These are phyloP conservation scores for Ictalurus punctatus DNA, from an alignment of 2,113 vertebrate species.

Conservation along the genomic window DNA sequence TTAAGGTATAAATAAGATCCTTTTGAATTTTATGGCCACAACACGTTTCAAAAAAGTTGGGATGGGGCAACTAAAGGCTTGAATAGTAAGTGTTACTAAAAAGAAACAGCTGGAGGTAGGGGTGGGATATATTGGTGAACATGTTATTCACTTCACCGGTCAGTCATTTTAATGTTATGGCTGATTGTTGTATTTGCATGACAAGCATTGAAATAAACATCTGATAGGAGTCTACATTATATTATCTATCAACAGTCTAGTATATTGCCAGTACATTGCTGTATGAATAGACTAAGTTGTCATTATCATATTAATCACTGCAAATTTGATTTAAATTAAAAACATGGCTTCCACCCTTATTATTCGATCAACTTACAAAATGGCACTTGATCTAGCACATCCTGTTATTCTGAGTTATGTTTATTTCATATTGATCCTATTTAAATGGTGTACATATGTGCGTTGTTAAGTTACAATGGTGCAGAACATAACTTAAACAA, in stretches of 20 bases:
- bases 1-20: too few relatives aligned
- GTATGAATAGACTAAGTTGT: neutral
- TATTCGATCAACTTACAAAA: neutral
- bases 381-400: neutral
- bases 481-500: neutral
- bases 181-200: neutral
- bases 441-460: neutral
- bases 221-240: neutral
- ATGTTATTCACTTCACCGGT: too few relatives aligned
- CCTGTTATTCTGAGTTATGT: neutral
- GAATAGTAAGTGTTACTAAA: too few relatives aligned
- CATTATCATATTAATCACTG: neutral
- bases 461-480: neutral
- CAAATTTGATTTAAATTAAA: neutral
- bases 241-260: neutral
- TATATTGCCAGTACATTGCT: neutral
- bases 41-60: too few relatives aligned
- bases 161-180: too few relatives aligned
- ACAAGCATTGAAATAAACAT: neutral
- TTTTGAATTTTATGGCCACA: too few relatives aligned
- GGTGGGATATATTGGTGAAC: too few relatives aligned
- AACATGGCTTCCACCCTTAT: neutral
- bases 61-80: too few relatives aligned
- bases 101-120: too few relatives aligned
- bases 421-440: neutral